Conservation (phyloP, 2,113 vertebrate species). For the Cololabis saira region DNA sequence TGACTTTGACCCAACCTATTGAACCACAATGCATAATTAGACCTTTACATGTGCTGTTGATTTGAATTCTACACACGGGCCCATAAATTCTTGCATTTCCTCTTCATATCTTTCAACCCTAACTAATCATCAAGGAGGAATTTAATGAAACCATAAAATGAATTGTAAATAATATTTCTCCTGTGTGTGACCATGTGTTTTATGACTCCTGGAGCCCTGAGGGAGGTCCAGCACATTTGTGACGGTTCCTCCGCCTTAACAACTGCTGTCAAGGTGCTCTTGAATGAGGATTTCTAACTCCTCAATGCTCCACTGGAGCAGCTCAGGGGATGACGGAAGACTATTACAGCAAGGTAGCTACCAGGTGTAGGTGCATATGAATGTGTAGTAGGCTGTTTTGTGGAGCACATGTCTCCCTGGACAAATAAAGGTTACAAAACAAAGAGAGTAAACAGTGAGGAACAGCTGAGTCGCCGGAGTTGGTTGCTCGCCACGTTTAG, state of each 20-base stretch:
- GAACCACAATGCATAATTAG: neutral
- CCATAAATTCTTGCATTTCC: slow-evolving; percentile 12
- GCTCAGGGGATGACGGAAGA: slow-evolving; percentile 38
- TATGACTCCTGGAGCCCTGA: slow-evolving; percentile 17
- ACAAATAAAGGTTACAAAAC: slow-evolving; percentile 26
- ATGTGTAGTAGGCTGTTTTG: slow-evolving; percentile 22
- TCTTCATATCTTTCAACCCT: neutral
- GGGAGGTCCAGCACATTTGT: slow-evolving; percentile 21
- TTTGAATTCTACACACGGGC: slow-evolving; percentile 19
- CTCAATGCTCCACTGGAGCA: slow-evolving; percentile 49
- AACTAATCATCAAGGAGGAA: slow-evolving; percentile 17
- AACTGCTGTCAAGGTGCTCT: slow-evolving; percentile 52
- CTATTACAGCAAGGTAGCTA: slow-evolving; percentile 19
- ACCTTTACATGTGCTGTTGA: neutral
- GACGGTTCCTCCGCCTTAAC: slow-evolving; percentile 29
- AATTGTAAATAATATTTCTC: slow-evolving; percentile 35
- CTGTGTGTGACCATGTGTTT: slow-evolving; percentile 8
- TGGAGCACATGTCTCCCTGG: slow-evolving; percentile 22
- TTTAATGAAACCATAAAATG: slow-evolving; percentile 30
- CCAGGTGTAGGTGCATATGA: slow-evolving; percentile 25
- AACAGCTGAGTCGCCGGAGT: slow-evolving; percentile 20
- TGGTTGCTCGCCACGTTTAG: slow-evolving; percentile 2
- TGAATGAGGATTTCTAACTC: slow-evolving; percentile 48
- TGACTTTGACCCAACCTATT: neutral
- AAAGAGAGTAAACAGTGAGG: neutral